Conservation (phyloP, 2,888 invertebrate species). For the Halictus quadricinctus region DNA sequence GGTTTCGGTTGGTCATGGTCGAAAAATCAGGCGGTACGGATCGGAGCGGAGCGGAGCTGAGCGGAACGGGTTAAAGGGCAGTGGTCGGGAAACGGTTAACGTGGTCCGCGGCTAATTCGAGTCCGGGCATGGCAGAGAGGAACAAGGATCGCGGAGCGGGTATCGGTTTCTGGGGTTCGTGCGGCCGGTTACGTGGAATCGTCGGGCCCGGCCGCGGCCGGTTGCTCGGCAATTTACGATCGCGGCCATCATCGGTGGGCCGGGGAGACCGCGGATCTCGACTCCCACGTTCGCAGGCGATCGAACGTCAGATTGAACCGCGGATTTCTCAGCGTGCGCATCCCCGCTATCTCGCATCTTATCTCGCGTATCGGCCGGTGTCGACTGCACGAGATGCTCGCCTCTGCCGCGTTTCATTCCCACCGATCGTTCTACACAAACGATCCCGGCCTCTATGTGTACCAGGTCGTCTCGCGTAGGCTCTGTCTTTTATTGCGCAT, state of each 20-base stretch:
- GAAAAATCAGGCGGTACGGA: not conserved
- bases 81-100: conserved; percentile 15
- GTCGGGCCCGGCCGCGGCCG: not conserved
- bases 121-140: not conserved
- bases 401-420: conserved; percentile 46
- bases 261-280: conserved; percentile 19
- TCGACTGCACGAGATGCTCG: conserved; percentile 43
- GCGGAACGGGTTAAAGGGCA: not conserved
- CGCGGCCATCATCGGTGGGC: conserved; percentile 31
- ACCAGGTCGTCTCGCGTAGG: not conserved
- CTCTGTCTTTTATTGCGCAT: not conserved
- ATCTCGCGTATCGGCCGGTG: conserved; percentile 49
- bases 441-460: conserved; percentile 15
- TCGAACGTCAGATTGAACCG: conserved; percentile 52
- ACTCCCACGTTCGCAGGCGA: conserved; percentile 59
- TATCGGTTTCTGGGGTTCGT: conserved; percentile 41
- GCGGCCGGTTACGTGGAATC: conserved; percentile 26
- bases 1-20: conserved; percentile 1
- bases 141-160: conserved; percentile 27
- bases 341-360: conserved; percentile 53
- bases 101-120: conserved; percentile 23
- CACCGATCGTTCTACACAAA: conserved; percentile 44
- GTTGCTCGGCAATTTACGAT: conserved; percentile 46
- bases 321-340: conserved; percentile 62
- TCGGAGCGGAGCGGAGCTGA: not conserved